Base-by-base conservation (phyloP, 2,113 vertebrate species). In the Pelobates fuscus region DNA sequence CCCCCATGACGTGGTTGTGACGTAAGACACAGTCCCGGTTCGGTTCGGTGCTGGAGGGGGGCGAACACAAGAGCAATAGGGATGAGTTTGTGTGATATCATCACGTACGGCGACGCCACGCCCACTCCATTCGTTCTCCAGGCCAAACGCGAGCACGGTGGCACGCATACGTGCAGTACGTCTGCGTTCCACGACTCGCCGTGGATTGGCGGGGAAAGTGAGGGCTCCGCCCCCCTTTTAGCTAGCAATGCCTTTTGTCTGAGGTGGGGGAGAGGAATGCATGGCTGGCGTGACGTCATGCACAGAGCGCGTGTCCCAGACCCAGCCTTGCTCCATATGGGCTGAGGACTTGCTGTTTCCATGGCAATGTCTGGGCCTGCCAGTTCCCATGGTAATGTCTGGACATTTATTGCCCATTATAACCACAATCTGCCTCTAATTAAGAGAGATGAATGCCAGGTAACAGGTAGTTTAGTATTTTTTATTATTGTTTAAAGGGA, bases 1-100 rank as follows among this genome's bases (percentile, higher is more conserved):
- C 55, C 72, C 72, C 72, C 72, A 75, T 75, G 72, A 75, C 72
- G 72, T 75, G 37, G 11, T 17, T 30, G 44, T 75, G 72, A 75
- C 67, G 62, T 71, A 64, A 73, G 78, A 63, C 41, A 78, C 75
- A 79, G 76, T 68, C 68, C 69, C 69, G 58, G 71, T 78, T 78
- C 75, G 72, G 49, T 68, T 67, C 64, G 80, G 71, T 71, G 7
- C 52, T 67, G 64, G 25, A 67, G 63, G 63, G 60, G 72, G 37
- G 60, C 26, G 63, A 46, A 60, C 18, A 60, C n/a, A 30, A 46
- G n/a, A 67, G 54, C 41, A 67, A 60, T 5, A 21, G 63, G 59
- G 72, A 21, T 21, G 10, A 66, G 63, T 58, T 27, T 43, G 10
- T 15, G 58, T 75, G 54, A 75, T 75, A 59, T 75, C 72, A 67